Conservation (phyloP, 1,140 invertebrate genomes). For the Drosophila melanogaster region DNA sequence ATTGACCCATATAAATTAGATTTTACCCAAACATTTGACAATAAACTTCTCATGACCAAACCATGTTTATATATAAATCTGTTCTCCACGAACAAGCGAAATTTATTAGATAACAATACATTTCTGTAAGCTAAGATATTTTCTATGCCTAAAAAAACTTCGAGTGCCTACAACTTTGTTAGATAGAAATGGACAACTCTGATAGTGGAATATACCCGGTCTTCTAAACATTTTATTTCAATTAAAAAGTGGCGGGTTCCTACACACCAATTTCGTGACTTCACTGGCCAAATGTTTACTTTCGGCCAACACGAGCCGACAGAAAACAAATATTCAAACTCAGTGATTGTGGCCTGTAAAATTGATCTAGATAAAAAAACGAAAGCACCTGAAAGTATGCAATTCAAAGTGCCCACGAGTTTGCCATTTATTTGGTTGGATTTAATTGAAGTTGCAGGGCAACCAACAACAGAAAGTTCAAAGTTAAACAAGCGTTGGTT, state of each 20-base stretch:
- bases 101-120: no score
- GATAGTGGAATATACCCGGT: slow-evolving; percentile 10
- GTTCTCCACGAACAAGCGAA: no score
- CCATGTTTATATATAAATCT: no score
- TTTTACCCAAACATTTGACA: no score
- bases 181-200: neutral
- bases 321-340: slow-evolving; percentile 14
- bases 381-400: slow-evolving; percentile 55
- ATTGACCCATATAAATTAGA: no score
- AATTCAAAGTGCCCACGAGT: slow-evolving; percentile 12
- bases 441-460: slow-evolving; percentile 1
- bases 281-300: slow-evolving; percentile 51
- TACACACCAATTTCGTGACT: slow-evolving; percentile 41
- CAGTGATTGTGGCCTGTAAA: slow-evolving; percentile 33
- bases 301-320: slow-evolving; percentile 48
- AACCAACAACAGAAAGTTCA: slow-evolving; percentile 9
- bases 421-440: slow-evolving; percentile 14
- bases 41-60: no score
- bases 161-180: neutral
- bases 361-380: slow-evolving; percentile 55
- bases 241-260: slow-evolving; percentile 59
- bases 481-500: slow-evolving; percentile 18
- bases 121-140: no score
- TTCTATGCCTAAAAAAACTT: no score
- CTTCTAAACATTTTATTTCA: slow-evolving; percentile 71